Conservation (phyloP, 2,113 vertebrate species). For the Capreolus pygargus region DNA sequence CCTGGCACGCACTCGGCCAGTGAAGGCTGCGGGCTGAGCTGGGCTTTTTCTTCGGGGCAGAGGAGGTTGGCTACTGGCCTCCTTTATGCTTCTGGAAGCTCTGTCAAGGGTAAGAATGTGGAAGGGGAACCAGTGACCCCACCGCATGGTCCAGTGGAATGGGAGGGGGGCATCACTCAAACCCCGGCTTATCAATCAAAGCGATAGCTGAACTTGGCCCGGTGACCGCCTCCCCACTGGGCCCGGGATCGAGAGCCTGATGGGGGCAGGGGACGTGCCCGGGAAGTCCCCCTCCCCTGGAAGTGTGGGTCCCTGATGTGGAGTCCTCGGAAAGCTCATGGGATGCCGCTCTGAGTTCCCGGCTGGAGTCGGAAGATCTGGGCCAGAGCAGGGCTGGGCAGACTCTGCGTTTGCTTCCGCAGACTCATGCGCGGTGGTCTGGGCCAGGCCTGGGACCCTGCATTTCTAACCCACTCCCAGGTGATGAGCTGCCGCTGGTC, state of each 20-base stretch:
- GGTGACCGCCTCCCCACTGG: too few relatives aligned
- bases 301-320: accelerated
- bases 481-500: accelerated
- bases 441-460: background rate
- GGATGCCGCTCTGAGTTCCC: too few relatives aligned
- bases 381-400: background rate
- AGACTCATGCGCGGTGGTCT: too few relatives aligned
- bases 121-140: background rate
- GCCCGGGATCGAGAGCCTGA: background rate
- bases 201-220: background rate
- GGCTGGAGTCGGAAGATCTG: accelerated
- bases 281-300: background rate
- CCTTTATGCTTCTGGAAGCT: background rate
- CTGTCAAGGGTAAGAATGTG: background rate
- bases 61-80: background rate
- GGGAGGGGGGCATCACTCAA: background rate
- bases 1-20: background rate
- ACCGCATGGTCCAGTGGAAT: background rate
- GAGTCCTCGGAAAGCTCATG: background rate
- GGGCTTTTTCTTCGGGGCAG: background rate
- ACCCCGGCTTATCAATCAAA: background rate
- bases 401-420: accelerated
- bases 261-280: background rate
- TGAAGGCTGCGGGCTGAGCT: background rate
- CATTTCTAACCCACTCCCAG: background rate